Conservation (phyloP, 2,888 invertebrate species). For the Amiota mariae region DNA sequence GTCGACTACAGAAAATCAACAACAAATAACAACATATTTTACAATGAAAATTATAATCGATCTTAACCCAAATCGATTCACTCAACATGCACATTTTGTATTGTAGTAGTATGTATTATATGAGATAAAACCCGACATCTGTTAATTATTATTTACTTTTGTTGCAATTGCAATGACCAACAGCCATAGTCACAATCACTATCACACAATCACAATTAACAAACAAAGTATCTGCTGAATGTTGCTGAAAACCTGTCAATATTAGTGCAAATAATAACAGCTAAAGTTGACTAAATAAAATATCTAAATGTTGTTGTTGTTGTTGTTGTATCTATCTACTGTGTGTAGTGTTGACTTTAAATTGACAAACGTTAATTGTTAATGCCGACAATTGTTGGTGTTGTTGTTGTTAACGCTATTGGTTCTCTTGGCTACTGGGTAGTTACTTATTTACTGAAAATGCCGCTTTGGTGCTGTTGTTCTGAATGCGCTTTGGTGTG, state of each 20-base stretch:
- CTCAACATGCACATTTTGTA: constrained; percentile 3
- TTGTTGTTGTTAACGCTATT: neutral
- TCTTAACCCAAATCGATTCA: constrained; percentile 69
- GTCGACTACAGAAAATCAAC: constrained; percentile 49
- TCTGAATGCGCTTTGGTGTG: too few species aligned
- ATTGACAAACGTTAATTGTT: constrained; percentile 59
- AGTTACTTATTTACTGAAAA: too few species aligned
- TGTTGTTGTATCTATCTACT: too few species aligned
- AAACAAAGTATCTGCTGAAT: neutral
- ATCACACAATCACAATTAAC: neutral
- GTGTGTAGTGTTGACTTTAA: constrained; percentile 4
- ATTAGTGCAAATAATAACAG: constrained; percentile 70
- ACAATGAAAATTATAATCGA: constrained; percentile 58
- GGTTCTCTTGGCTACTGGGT: too few species aligned
- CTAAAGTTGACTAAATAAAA: constrained; percentile 42
- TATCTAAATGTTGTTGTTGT: constrained; percentile 40
- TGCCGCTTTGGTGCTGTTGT: too few species aligned
- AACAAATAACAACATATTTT: constrained; percentile 15
- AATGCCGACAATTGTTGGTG: constrained; percentile 59
- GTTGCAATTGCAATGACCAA: constrained; percentile 38
- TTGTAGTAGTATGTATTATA: neutral
- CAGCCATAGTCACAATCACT: neutral
- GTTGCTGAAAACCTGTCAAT: constrained; percentile 63
- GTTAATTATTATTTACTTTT: constrained; percentile 58
- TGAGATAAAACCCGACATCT: constrained; percentile 47